Conservation (phyloP, 2,113 vertebrate genomes). For the Holacanthus passer region DNA sequence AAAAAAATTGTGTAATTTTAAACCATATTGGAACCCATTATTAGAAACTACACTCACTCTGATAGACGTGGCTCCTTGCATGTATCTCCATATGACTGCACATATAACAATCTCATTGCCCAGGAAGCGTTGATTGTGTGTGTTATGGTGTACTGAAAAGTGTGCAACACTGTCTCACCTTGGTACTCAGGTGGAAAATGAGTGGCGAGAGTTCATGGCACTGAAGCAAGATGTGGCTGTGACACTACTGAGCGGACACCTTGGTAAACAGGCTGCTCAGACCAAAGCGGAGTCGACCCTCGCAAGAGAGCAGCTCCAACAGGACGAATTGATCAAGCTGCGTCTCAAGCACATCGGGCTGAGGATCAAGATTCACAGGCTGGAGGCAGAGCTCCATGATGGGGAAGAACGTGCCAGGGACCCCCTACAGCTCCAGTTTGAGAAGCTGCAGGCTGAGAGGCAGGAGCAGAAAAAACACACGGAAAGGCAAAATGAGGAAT, state of each 20-base stretch:
- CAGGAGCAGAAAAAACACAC: conserved; percentile 80
- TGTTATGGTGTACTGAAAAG: not conserved
- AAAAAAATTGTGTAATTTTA: not conserved
- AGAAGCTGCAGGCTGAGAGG: conserved; percentile 86
- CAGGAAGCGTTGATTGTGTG: not conserved
- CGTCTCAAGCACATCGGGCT: conserved; percentile 85
- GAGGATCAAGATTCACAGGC: conserved; percentile 72
- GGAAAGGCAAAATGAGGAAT: conserved; percentile 80
- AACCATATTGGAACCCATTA: not conserved
- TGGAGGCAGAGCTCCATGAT: conserved; percentile 76
- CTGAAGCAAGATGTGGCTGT: conserved; percentile 79
- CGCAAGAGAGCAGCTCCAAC: conserved; percentile 75
- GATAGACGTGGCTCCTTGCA: not conserved
- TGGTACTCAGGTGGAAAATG: conserved; percentile 64
- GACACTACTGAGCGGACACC: conserved; percentile 61
- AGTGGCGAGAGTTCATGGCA: conserved; percentile 79
- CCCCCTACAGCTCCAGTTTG: conserved; percentile 79
- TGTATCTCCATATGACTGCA: not conserved
- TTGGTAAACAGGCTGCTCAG: conserved; percentile 66
- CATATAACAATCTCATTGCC: too few relatives aligned
- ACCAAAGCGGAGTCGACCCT: conserved; percentile 76
- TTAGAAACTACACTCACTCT: not conserved
- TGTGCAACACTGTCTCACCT: accelerated
- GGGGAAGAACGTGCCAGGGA: conserved; percentile 69
- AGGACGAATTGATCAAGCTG: conserved; percentile 70